Base-by-base conservation (phyloP, 2,113 vertebrate species). In the Equus przewalskii region DNA sequence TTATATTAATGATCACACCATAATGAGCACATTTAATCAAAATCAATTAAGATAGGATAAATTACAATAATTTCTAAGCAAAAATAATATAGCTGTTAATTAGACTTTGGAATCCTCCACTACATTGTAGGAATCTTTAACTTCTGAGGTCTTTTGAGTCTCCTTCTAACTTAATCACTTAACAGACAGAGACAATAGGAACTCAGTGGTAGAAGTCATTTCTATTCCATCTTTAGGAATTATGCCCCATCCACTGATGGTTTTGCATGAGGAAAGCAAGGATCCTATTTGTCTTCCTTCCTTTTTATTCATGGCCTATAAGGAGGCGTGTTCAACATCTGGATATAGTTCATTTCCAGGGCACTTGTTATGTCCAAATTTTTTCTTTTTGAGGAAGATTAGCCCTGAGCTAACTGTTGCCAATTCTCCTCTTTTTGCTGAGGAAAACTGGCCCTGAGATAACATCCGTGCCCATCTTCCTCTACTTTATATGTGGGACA, bases 11-110 rank as follows among this genome's bases (percentile, higher is more conserved):
- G 51, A 44, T 81, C 26, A 22, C 18, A 65, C 73, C 79, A 73
- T 76, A 73, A 93, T 46, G 33, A 65, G 60, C 1, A 62, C 22
- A 93, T 81, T 81, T 79, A 91, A 80, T 93, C 24, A 89, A 95
- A 93, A 51, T 67, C 46, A 96, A 79, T 51, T 60, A 87, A 36
- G 7, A 67, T 36, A 96, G 49, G 28, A 64, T 14, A 64, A 94
- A 73, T 67, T 69, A 76, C 5, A 91, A 36, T 75, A 54, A 41
- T 90, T 83, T 58, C 58, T 91, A 84, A 87, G 44, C 13, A 69
- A 44, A 80, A 87, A 51, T 26, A 73, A 69, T 69, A 44, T 6
- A 62, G 24, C 11, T 92, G 91, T 28, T 76, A 64, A 51, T 89
- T 85, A 91, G 56, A 33, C 26, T 80, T 96, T 78, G 33, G 72